Evolutionary conservation across 2,113 vertebrate genomes (phyloP).

Genomic region (Pavo muticus): DNA sequence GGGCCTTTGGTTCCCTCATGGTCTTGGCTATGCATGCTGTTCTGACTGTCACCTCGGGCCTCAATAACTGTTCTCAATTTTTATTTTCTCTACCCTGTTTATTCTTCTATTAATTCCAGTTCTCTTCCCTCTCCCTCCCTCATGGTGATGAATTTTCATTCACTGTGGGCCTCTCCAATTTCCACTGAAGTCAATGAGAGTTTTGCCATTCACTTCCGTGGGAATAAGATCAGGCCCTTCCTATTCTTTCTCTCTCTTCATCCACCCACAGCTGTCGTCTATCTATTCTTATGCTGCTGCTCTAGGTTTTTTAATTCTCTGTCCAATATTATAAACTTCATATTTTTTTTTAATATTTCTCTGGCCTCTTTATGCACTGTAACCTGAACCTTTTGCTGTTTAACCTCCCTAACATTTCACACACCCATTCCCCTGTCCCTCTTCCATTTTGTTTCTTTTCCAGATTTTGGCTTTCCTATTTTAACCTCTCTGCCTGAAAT

Average conservation of each 20-base stretch:
- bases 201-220: slow-evolving; percentile 29
- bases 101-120: neutral
- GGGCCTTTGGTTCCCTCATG: neutral
- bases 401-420: slow-evolving; percentile 43
- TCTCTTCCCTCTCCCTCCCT: neutral
- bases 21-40: neutral
- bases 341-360: slow-evolving; percentile 48
- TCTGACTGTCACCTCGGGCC: slow-evolving; percentile 19
- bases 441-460: slow-evolving; percentile 48
- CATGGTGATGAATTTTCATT: neutral
- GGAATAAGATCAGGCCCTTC: neutral
- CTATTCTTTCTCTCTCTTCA: slow-evolving; percentile 40
- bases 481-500: slow-evolving; percentile 16
- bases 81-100: neutral
- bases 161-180: neutral
- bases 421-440: slow-evolving; percentile 58
- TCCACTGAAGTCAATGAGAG: neutral
- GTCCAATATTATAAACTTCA: slow-evolving; percentile 61
- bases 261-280: slow-evolving; percentile 64
- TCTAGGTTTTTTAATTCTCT: slow-evolving; percentile 50
- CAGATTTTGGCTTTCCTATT: slow-evolving; percentile 14
- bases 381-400: slow-evolving; percentile 57
- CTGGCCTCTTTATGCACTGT: slow-evolving; percentile 44
- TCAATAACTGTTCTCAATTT: slow-evolving; percentile 18
- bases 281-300: slow-evolving; percentile 54